Base-by-base conservation (phyloP, 2,888 invertebrate genomes). In the Phalangium opilio region DNA sequence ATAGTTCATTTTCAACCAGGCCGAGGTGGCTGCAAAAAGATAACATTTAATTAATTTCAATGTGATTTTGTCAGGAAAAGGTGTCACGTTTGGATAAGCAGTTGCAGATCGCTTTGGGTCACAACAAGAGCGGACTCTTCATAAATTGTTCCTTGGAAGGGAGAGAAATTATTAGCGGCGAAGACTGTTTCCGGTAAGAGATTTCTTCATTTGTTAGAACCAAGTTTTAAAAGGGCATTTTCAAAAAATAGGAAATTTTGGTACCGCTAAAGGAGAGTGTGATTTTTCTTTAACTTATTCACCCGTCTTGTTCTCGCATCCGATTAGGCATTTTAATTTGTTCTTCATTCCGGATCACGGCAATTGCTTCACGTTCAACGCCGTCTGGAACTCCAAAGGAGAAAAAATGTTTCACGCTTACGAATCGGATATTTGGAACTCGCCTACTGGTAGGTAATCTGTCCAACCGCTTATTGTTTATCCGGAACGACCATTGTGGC, bases 371-470 rank as follows among this genome's bases (percentile, higher is more conserved):
- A 50, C 50, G 5, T 52, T 48, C 38, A 52, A 52, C 21, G 49
- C 50, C 2, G 41, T 41, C 11, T 52, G 52, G 52, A 52, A 52
- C 17, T 47, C 39, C 32, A 18, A 40, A 2, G 48, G 50, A 12
- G 47, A 52, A 14, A 50, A 50, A 41, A 44, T 52, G 38, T 43
- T 52, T 2, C 48, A 48, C 34, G 50, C 52, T 10, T 52, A 50
- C 18, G 52, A 52, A 34, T 52, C 52, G 1, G 52, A 52, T 18
- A 52, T 52, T 49, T 52, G 52, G 52, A 52, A 52, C 17, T 47
- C 48, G 10, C 52, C 52, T 3, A 48, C 52, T 40, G 52, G 52
- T 50, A 44, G 14, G 36, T 15, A 10, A 34, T 34, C 5, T 12
- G n/a, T 2, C n/a, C n/a, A 34, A 34, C 12, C 34, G 11, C 11